phyloP scores from a whole-genome alignment of 2,888 invertebrate species.

The Uropetala carovei region DNA sequence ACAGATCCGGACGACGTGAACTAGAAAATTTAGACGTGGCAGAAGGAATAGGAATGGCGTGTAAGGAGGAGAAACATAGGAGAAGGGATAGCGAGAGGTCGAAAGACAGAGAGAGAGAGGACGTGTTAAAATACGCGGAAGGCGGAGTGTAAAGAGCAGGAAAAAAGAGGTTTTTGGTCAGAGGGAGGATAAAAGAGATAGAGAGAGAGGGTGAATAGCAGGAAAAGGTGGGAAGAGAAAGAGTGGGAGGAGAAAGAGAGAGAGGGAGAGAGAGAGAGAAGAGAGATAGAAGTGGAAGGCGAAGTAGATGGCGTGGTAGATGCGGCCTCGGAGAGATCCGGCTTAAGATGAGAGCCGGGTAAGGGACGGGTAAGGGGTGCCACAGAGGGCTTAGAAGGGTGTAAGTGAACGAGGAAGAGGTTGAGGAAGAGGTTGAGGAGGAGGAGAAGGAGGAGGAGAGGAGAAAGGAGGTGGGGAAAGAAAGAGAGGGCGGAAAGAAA shows the following conservation, averaged over 20 bases:
- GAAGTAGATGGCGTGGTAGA: conserved; percentile 54
- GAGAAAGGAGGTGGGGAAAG: background rate
- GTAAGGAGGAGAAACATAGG: no score
- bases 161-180: no score
- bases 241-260: background rate
- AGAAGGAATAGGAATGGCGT: no score
- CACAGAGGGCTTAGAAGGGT: background rate
- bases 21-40: no score
- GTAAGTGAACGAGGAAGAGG: background rate
- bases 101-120: no score
- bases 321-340: conserved; percentile 39
- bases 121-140: no score
- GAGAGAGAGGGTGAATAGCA: background rate
- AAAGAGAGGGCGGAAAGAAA: background rate
- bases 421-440: background rate
- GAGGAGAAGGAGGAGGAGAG: background rate
- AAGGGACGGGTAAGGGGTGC: conserved; percentile 48
- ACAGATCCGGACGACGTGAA: no score
- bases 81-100: no score
- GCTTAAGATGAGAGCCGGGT: conserved; percentile 44
- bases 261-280: background rate
- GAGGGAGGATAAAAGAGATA: background rate
- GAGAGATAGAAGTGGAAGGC: background rate
- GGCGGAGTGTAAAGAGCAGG: no score
- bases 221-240: background rate